Evolutionary conservation across 2,888 invertebrate species (phyloP).

Genomic region (Ariolimax columbianus): DNA sequence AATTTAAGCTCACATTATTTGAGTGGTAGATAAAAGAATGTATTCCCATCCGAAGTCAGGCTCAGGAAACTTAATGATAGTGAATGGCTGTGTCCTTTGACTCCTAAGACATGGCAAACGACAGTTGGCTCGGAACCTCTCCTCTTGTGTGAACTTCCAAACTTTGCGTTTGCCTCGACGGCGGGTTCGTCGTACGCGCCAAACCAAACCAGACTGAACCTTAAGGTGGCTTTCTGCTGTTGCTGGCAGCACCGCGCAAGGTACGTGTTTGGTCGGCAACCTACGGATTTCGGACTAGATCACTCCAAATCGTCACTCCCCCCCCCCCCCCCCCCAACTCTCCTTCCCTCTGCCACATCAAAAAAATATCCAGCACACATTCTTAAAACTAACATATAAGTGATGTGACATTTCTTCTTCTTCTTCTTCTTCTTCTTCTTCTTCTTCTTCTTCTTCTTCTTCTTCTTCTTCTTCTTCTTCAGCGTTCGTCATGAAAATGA

Average conservation of each 20-base stretch:
- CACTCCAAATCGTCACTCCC: too few relatives aligned
- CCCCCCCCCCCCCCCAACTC: too few relatives aligned
- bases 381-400: not conserved
- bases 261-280: too few relatives aligned
- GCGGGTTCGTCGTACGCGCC: conserved; percentile 10
- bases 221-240: conserved; percentile 22
- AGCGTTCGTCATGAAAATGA: too few relatives aligned
- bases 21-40: not conserved
- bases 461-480: too few relatives aligned
- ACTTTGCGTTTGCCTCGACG: conserved; percentile 13
- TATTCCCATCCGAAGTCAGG: not conserved
- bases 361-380: too few relatives aligned
- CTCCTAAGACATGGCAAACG: conserved; percentile 4
- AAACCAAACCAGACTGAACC: not conserved
- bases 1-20: too few relatives aligned
- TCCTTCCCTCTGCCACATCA: too few relatives aligned
- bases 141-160: not conserved
- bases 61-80: not conserved
- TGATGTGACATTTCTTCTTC: not conserved
- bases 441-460: not conserved
- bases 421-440: not conserved
- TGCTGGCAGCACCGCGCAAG: not conserved
- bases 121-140: conserved; percentile 6
- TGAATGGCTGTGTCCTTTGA: not conserved
- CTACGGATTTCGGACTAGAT: too few relatives aligned